These are phyloP conservation scores for Lytechinus variegatus DNA, from an alignment of 35 echinoderm and acorn worm species.

Conservation along the genomic window DNA sequence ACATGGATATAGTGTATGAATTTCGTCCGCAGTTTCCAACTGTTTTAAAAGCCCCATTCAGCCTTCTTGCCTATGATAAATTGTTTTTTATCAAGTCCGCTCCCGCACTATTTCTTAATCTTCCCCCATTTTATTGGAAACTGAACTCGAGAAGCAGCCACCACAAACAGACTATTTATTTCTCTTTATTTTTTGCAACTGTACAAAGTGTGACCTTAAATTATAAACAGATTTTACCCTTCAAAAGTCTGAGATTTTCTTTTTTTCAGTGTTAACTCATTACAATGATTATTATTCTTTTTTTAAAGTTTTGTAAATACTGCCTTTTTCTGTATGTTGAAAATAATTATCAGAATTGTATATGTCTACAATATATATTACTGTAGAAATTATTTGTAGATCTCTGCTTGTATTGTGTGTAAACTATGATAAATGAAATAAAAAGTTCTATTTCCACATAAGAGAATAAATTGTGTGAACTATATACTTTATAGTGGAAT, in stretches of 20 bases:
- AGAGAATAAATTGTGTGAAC: constrained; percentile 13
- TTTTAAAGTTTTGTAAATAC: constrained; percentile 21
- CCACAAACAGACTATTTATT: background rate
- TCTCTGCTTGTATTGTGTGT: constrained; percentile 18
- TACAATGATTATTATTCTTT: background rate
- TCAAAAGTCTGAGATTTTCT: background rate
- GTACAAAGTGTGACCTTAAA: constrained; percentile 7
- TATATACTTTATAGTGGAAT: background rate
- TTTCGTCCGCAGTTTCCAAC: background rate
- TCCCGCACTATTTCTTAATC: background rate
- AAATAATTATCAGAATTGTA: constrained; percentile 21
- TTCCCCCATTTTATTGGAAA: background rate
- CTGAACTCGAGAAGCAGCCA: background rate
- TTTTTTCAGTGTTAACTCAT: constrained; percentile 9
- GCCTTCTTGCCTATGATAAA: background rate
- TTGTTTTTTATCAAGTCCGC: background rate
- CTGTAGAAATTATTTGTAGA: constrained; percentile 14
- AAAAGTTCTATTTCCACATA: constrained; percentile 13
- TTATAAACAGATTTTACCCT: background rate
- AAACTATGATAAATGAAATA: constrained; percentile 10
- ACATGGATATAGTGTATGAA: background rate
- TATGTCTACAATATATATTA: constrained; percentile 7
- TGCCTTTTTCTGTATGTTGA: constrained; percentile 12
- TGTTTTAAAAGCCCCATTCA: background rate
- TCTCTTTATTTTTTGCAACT: background rate